These are phyloP conservation scores for Brachyopa scutellaris DNA, from an alignment of 2,888 invertebrate species.

Conservation along the genomic window DNA sequence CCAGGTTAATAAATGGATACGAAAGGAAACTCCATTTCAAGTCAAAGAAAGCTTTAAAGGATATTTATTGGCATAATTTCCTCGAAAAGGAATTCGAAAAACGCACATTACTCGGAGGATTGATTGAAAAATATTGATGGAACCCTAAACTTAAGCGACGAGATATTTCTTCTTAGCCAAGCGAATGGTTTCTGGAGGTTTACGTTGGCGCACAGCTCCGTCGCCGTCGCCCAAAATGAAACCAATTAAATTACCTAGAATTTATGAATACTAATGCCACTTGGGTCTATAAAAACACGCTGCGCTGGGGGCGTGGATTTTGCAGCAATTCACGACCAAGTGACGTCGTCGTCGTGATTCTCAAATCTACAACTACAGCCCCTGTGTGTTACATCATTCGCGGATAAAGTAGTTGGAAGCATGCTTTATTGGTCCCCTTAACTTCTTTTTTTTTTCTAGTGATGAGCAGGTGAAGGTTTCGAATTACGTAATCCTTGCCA, in stretches of 20 bases:
- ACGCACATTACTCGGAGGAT: slow-evolving; percentile 14
- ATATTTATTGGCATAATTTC: slow-evolving; percentile 62
- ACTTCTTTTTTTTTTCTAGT: neutral
- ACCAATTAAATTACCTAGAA: slow-evolving; percentile 60
- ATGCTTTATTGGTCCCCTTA: slow-evolving; percentile 2
- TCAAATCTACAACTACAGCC: neutral
- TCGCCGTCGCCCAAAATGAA: slow-evolving; percentile 32
- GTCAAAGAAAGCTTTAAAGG: slow-evolving; percentile 34
- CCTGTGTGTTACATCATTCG: slow-evolving; percentile 42
- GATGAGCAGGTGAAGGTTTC: neutral
- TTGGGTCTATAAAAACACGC: slow-evolving; percentile 21
- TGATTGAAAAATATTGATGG: slow-evolving; percentile 57
- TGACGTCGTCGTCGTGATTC: neutral
- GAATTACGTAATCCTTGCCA: slow-evolving; percentile 43
- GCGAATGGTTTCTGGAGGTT: slow-evolving; percentile 6
- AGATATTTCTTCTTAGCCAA: slow-evolving; percentile 25
- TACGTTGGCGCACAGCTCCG: neutral
- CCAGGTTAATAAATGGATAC: slow-evolving; percentile 30
- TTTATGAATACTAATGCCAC: slow-evolving; percentile 61
- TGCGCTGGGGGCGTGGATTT: neutral
- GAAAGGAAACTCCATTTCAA: slow-evolving; percentile 31
- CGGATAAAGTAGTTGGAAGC: neutral
- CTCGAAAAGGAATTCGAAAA: slow-evolving; percentile 21
- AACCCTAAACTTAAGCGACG: slow-evolving; percentile 37
- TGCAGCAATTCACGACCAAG: neutral